Percentiles rank a stretch among this genome's conserved stretches.
Evolutionary conservation across 1,140 invertebrate species (phyloP).

Genomic region (Calosoma granatense): DNA sequence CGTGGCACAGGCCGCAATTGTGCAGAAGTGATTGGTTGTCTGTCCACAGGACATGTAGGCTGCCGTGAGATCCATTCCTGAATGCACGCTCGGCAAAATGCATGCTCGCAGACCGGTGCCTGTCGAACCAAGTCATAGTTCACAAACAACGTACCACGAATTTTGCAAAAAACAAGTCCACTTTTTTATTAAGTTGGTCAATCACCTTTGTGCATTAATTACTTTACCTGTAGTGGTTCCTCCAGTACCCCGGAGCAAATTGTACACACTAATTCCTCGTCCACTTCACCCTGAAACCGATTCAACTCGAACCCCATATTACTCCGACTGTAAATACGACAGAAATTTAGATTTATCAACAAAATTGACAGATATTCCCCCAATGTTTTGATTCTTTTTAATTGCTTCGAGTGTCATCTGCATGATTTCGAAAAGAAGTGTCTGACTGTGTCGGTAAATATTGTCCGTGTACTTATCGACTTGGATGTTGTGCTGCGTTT

Average conservation of each 20-base stretch:
- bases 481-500: too few species aligned
- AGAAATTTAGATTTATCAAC: neutral
- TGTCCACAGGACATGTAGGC: constrained; percentile 87
- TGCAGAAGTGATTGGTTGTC: constrained; percentile 73
- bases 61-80: constrained; percentile 89
- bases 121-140: constrained; percentile 34
- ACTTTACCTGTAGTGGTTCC: constrained; percentile 74
- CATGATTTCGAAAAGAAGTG: neutral
- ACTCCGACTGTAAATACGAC: neutral
- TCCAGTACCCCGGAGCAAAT: constrained; percentile 86
- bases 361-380: neutral
- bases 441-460: too few species aligned
- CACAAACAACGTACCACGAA: neutral
- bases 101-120: constrained; percentile 92
- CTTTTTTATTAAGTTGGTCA: constrained; percentile 1
- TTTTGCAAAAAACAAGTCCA: neutral
- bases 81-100: constrained; percentile 88
- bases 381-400: neutral
- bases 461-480: too few species aligned
- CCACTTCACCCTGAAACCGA: constrained; percentile 82
- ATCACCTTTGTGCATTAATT: constrained; percentile 6
- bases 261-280: constrained; percentile 85
- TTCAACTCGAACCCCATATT: constrained; percentile 81
- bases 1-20: constrained; percentile 84
- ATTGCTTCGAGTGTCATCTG: neutral